These are phyloP conservation scores for Apogon hyalosoma DNA, from an alignment of 2,797 vertebrate genomes.

Conservation along the genomic window DNA sequence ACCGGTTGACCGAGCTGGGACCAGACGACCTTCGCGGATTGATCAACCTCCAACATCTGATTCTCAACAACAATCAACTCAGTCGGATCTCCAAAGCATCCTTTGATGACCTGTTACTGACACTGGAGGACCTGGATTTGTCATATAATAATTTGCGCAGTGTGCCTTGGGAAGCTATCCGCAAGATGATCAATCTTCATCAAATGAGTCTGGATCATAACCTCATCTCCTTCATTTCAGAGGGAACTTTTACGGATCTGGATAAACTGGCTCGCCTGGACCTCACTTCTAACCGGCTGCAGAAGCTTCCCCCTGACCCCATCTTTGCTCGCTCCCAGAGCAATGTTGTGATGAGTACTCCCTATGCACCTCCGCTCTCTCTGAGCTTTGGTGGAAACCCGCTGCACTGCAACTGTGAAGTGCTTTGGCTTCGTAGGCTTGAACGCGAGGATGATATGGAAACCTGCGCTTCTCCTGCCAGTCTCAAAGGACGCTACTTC, in stretches of 20 bases:
- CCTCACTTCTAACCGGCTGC: slow-evolving; percentile 95
- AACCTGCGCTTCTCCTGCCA: slow-evolving; percentile 94
- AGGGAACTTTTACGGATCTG: slow-evolving; percentile 95
- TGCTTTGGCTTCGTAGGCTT: slow-evolving; percentile 94
- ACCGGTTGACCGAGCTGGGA: slow-evolving; percentile 92
- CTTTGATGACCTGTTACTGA: slow-evolving; percentile 93
- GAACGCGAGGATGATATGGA: slow-evolving; percentile 97
- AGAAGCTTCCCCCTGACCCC: slow-evolving; percentile 97
- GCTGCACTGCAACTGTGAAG: slow-evolving; percentile 96
- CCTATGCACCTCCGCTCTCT: slow-evolving; percentile 90
- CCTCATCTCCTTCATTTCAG: slow-evolving; percentile 91
- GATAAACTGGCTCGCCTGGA: slow-evolving; percentile 96
- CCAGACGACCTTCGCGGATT: slow-evolving; percentile 93
- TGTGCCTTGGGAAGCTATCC: slow-evolving; percentile 95
- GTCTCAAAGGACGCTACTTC: slow-evolving; percentile 95
- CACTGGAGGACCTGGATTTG: slow-evolving; percentile 95
- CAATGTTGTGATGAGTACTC: slow-evolving; percentile 86
- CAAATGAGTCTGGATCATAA: slow-evolving; percentile 98
- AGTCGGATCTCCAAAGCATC: slow-evolving; percentile 87
- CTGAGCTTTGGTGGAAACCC: slow-evolving; percentile 98
- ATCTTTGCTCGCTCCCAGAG: slow-evolving; percentile 94
- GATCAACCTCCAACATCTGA: slow-evolving; percentile 96
- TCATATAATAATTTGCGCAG: slow-evolving; percentile 96
- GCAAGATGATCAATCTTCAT: slow-evolving; percentile 96
- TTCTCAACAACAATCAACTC: slow-evolving; percentile 98